Percentiles rank a stretch among this genome's conserved stretches.
Evolutionary conservation across 1,140 invertebrate species (phyloP).

Genomic region (Bombus affinis): DNA sequence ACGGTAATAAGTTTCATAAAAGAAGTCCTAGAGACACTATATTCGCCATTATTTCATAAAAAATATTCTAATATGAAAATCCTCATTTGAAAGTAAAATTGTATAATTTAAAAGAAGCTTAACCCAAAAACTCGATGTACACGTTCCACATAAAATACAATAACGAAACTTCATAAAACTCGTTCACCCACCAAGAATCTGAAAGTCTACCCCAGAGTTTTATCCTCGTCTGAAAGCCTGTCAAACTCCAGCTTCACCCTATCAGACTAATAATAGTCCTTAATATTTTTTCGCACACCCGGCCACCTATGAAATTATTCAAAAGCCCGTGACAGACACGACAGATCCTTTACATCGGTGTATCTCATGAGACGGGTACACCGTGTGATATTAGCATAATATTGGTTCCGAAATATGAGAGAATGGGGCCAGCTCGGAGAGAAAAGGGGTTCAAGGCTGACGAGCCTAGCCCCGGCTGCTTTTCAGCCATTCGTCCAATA

Average conservation of each 20-base stretch:
- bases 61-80: background rate
- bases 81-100: background rate
- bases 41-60: background rate
- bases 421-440: slow-evolving; percentile 30
- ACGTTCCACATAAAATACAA: background rate
- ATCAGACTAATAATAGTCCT: background rate
- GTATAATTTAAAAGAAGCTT: too few species aligned
- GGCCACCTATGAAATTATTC: slow-evolving; percentile 54
- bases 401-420: slow-evolving; percentile 76
- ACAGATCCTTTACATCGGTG: slow-evolving; percentile 48
- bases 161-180: background rate
- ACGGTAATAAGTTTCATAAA: too few species aligned
- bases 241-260: background rate
- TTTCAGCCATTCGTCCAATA: slow-evolving; percentile 59
- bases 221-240: too few species aligned
- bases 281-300: slow-evolving; percentile 33
- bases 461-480: background rate
- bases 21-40: too few species aligned
- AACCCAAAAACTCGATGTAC: background rate
- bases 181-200: background rate
- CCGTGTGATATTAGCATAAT: slow-evolving; percentile 73
- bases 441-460: slow-evolving; percentile 20
- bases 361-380: slow-evolving; percentile 40
- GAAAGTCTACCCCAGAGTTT: background rate
- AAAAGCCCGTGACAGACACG: slow-evolving; percentile 49